Base-by-base conservation (phyloP, 2,888 invertebrate species). In the Ceriagrion tenellum region DNA sequence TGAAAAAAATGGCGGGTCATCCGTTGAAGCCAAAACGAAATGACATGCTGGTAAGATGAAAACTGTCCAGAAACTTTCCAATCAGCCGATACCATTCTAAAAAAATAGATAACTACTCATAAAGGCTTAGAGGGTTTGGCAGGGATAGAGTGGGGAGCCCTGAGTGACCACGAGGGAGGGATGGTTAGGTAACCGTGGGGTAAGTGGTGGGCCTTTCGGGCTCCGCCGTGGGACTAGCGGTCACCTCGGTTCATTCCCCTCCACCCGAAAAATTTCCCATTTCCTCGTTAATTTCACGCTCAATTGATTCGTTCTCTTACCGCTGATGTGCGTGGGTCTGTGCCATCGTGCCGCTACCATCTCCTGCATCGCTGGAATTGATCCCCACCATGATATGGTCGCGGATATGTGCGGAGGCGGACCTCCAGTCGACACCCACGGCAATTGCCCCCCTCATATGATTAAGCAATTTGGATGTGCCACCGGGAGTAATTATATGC, bases 381-480 rank as follows among this genome's bases (percentile, higher is more conserved):
- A 23, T 10, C 26, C 69, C 69, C 69, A n/a, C n/a, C n/a, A 47
- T 47, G 47, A 47, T 47, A 47, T 47, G 47, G 8, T 8, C 69
- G 23, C 12, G 69, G 8, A 26, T 10, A 47, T 47, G 47, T 4
- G 69, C n/a, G 3, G 69, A 69, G 69, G 69, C 69, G n/a, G 26
- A 10, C n/a, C 26, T 47, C 12, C n/a, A 20, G 26, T 26, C 3
- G 69, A n/a, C 59, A 69, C 23, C 69, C 69, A n/a, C 69, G 59
- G 59, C 59, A 59, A 20, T 69, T 69, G 26, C 69, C 26, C 23
- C 47, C 26, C 26, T 3, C 69, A 3, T 23, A n/a, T 69, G 69
- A 69, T 69, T 69, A 69, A 69, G 69, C 69, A 69, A 69, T 69
- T 69, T 69, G 69, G 69, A 69, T 69, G 69, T n/a, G 69, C 69